phyloP scores from a whole-genome alignment of 2,888 invertebrate genomes.

The Yponomeuta cagnagella region DNA sequence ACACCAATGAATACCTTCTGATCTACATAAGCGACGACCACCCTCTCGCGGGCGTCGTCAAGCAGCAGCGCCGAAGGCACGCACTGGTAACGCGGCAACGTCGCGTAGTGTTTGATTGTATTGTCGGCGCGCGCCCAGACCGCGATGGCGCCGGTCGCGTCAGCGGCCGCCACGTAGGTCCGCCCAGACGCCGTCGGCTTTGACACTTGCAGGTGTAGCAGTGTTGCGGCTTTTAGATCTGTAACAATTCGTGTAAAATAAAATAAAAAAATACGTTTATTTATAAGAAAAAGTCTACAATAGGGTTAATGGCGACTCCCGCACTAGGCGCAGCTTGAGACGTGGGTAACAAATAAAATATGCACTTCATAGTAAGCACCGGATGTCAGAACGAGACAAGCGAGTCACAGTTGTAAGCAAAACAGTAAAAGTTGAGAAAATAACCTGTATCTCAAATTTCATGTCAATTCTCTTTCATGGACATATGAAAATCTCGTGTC shows the following conservation, averaged over 20 bases:
- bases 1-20: constrained; percentile 75
- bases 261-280: constrained; percentile 12
- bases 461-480: no score
- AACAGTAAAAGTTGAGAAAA: no score
- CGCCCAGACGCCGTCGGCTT: constrained; percentile 31
- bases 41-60: constrained; percentile 71
- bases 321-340: no score
- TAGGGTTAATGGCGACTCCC: not conserved
- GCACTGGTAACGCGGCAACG: constrained; percentile 81
- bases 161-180: constrained; percentile 79
- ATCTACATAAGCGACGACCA: constrained; percentile 86
- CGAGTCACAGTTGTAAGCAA: no score
- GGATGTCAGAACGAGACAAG: no score
- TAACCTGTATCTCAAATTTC: no score
- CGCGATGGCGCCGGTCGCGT: constrained; percentile 78
- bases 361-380: no score
- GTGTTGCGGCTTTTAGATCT: constrained; percentile 76
- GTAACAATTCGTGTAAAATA: constrained; percentile 24
- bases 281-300: not conserved
- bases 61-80: constrained; percentile 84
- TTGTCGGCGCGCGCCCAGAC: constrained; percentile 72
- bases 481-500: no score
- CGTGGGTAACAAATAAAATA: no score
- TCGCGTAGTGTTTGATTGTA: constrained; percentile 61
- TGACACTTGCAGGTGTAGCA: constrained; percentile 54